phyloP scores from a whole-genome alignment of 1,140 invertebrate genomes.

The Drosophila funebris region DNA sequence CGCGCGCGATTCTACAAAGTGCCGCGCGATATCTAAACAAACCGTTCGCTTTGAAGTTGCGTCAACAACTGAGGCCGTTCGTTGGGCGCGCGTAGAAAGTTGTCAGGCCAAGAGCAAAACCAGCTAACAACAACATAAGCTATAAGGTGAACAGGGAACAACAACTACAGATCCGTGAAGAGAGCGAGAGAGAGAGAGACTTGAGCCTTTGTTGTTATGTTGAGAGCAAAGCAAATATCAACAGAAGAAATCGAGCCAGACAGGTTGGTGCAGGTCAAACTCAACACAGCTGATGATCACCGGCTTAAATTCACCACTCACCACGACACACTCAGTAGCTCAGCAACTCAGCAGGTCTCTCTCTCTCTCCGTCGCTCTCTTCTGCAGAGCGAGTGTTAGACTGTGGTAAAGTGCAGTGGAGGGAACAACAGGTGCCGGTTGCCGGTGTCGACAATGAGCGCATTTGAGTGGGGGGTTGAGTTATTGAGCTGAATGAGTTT shows the following conservation, averaged over 20 bases:
- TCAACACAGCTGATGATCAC: constrained; percentile 49
- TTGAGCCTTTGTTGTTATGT: neutral
- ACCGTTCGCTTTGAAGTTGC: constrained; percentile 60
- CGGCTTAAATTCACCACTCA: constrained; percentile 45
- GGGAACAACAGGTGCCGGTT: constrained; percentile 48
- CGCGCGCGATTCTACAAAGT: neutral
- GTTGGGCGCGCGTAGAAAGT: constrained; percentile 56
- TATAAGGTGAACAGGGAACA: neutral
- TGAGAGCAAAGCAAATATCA: constrained; percentile 8
- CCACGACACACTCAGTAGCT: constrained; percentile 10
- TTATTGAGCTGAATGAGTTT: constrained; percentile 15
- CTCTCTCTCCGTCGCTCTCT: neutral
- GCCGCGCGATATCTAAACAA: neutral
- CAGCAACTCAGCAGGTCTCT: constrained; percentile 9
- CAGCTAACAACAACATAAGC: neutral
- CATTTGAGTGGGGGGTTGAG: constrained; percentile 7
- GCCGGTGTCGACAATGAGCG: constrained; percentile 2
- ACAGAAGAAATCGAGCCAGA: neutral
- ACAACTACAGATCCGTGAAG: neutral
- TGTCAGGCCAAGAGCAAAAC: neutral
- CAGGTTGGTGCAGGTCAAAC: constrained; percentile 77
- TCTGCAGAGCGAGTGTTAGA: constrained; percentile 10
- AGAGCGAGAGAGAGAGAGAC: neutral
- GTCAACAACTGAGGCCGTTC: constrained; percentile 48
- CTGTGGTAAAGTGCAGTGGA: constrained; percentile 28